Evolutionary conservation across 2,797 vertebrate genomes (phyloP), one percentile per base, ranked within the genome.

Genomic region (Poeciliopsis gracilis): DNA sequence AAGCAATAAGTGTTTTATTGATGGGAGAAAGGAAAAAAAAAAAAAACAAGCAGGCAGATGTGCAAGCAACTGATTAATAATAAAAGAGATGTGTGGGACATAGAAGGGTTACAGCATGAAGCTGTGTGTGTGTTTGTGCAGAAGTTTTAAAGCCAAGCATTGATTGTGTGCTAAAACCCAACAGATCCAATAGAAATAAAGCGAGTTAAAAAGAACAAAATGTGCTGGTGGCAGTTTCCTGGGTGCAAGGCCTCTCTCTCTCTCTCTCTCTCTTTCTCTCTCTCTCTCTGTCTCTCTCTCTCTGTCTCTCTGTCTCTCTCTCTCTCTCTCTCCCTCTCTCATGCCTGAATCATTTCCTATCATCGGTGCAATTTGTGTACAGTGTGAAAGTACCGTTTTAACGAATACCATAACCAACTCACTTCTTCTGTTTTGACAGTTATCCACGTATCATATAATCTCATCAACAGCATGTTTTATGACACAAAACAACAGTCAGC

Each of bases 1-100:
- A 97, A 97, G 96, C 96, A 97, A 97, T 97, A 97, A 97, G 96
- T 97, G 95, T 95, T 97, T 96, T 97, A 97, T 97, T 97, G 97
- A 97, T 96, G 96, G 94, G 91, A 92, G 90, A 89, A 87, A 89
- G 83, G 81, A 88, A 82, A 91, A 87, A 23, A 2, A 89, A 82
- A 91, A 86, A 89, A 83, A 92, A 87, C 93, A 93, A 93, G 89
- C 92, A 92, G 82, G 91, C 92, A 95, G 94, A 94, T 93, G 92
- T 94, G 92, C 93, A 92, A 92, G 86, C 86, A 90, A 93, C 90
- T 95, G 91, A 95, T 95, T 94, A 95, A 95, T 96, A 95, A 95
- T 95, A 95, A 91, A 95, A 94, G 91, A 94, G 93, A 93, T 94
- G 89, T 94, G 91, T 87, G 91, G 77, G 86, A 80, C 76, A 73